Evolutionary conservation across 1,140 invertebrate species (phyloP).

Genomic region (Eulimnadia texana): DNA sequence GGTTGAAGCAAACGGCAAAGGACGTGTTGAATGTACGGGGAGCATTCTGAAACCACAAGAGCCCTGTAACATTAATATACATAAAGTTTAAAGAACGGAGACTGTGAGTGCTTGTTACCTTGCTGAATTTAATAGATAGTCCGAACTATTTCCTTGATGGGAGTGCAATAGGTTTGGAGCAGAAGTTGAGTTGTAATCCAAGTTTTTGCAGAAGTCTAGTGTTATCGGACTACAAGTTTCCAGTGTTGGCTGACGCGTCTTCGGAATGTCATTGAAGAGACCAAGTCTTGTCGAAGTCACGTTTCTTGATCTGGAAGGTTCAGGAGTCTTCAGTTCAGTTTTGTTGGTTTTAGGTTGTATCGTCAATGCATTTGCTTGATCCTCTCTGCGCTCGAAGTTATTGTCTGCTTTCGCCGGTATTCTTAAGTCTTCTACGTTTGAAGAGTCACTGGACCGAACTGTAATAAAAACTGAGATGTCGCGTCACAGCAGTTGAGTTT

Average conservation of each 20-base stretch:
- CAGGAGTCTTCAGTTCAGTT: not conserved
- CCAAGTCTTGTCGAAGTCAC: not conserved
- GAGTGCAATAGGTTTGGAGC: slow-evolving; percentile 69
- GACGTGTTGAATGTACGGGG: slow-evolving; percentile 65
- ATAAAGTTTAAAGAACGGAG: not conserved
- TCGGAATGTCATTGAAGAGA: not conserved
- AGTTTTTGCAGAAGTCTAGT: slow-evolving; percentile 47
- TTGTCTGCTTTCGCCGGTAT: not conserved
- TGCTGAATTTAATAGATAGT: slow-evolving; percentile 62
- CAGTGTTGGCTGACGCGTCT: not conserved
- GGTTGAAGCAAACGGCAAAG: slow-evolving; percentile 72
- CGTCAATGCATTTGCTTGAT: not conserved
- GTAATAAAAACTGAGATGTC: not conserved
- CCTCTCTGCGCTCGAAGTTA: not conserved
- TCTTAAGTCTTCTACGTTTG: not conserved
- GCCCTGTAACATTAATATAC: slow-evolving; percentile 36
- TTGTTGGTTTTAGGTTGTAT: not conserved
- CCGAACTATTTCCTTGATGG: slow-evolving; percentile 43
- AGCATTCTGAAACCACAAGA: slow-evolving; percentile 73
- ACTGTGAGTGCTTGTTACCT: slow-evolving; percentile 27
- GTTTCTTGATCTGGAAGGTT: too few species aligned
- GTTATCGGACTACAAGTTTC: slow-evolving; percentile 43
- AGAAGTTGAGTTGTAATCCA: slow-evolving; percentile 61
- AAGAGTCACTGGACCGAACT: not conserved
- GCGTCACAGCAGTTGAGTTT: not conserved